A percentile compares a stretch with the other conserved stretches of the same genome.
phyloP scores from a whole-genome alignment of 1,140 invertebrate species.

The Zaprionus lachaisei region DNA sequence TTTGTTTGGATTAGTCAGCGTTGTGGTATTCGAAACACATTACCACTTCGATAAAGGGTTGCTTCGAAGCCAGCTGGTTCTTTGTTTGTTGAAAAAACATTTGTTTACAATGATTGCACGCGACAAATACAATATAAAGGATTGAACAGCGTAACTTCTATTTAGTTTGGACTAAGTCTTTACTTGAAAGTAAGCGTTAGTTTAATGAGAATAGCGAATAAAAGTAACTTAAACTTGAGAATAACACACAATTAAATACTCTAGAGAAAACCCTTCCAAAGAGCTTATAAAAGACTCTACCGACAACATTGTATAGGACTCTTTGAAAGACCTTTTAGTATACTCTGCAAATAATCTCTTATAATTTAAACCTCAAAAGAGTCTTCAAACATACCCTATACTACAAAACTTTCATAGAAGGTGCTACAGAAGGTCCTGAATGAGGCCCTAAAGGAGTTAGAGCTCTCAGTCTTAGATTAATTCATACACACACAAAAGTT shows the following conservation, averaged over 20 bases:
- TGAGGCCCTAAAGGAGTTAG: background rate
- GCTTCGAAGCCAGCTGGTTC: background rate
- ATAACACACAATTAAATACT: background rate
- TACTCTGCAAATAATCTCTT: background rate
- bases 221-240: no score
- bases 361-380: background rate
- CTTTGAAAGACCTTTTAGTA: background rate
- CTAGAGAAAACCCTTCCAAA: background rate
- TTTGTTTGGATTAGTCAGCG: background rate
- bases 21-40: background rate
- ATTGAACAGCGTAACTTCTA: no score
- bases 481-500: conserved; percentile 22
- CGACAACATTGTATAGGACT: background rate
- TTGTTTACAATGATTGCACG: background rate
- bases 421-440: background rate
- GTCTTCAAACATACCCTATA: no score
- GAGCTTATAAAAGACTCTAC: background rate
- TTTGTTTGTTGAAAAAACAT: background rate
- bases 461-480: background rate
- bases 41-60: background rate
- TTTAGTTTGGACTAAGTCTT: no score
- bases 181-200: no score
- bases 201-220: no score
- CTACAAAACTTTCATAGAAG: no score
- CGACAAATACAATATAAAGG: no score